Conservation (phyloP, 2,888 invertebrate genomes). For the Pollenia angustigena region DNA sequence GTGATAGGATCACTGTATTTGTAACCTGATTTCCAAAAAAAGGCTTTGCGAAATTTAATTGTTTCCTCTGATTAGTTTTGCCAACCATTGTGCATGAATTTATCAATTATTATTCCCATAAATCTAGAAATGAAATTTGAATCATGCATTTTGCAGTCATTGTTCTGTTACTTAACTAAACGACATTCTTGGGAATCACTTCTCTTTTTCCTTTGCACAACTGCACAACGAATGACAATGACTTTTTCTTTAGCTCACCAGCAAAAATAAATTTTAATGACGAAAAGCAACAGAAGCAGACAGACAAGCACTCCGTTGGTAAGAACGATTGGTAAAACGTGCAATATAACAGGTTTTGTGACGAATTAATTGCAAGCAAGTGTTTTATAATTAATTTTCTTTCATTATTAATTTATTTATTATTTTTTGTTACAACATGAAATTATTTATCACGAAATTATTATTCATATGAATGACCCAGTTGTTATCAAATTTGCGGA, state of each 20-base stretch:
- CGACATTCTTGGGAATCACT: constrained; percentile 65
- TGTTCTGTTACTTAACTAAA: constrained; percentile 55
- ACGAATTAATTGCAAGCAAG: constrained; percentile 52
- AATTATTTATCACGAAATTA: constrained; percentile 41
- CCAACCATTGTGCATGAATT: constrained; percentile 52
- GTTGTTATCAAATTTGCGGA: constrained; percentile 50
- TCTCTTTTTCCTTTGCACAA: constrained; percentile 37
- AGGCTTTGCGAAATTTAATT: constrained; percentile 51
- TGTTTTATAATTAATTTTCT: constrained; percentile 53
- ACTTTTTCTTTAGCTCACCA: constrained; percentile 25
- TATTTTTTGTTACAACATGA: constrained; percentile 6
- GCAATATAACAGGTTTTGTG: constrained; percentile 44
- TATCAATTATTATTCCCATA: constrained; percentile 53
- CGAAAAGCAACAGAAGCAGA: neutral
- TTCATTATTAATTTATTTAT: constrained; percentile 22
- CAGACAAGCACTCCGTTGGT: neutral
- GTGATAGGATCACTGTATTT: constrained; percentile 52
- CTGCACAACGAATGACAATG: constrained; percentile 48
- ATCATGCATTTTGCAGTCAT: constrained; percentile 59
- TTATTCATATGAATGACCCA: constrained; percentile 61
- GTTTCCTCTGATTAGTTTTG: constrained; percentile 39
- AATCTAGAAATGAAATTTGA: constrained; percentile 62
- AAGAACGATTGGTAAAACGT: constrained; percentile 9
- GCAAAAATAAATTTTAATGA: constrained; percentile 41
- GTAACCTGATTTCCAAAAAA: constrained; percentile 48